Evolutionary conservation across 2,113 vertebrate genomes (phyloP).

Genomic region (Ciconia stormi): DNA sequence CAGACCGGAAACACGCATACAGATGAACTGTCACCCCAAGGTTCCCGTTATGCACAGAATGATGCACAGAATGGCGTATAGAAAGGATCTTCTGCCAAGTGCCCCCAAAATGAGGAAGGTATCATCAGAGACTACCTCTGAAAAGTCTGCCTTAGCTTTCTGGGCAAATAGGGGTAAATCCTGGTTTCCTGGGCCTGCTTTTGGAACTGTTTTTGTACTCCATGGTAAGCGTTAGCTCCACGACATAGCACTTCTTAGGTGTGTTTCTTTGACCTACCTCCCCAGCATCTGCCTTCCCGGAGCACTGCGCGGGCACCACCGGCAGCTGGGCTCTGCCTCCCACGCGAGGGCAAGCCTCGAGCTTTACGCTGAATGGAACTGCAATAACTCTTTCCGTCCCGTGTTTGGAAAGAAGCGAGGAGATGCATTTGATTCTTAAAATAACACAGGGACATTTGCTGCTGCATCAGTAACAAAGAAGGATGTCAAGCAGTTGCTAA

Average conservation of each 20-base stretch:
- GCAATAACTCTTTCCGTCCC: rapidly evolving
- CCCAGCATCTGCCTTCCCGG: background rate
- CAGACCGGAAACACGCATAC: rapidly evolving
- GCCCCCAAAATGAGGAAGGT: background rate
- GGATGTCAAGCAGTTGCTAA: background rate
- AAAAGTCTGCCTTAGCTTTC: background rate
- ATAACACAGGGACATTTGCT: background rate
- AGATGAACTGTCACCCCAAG: background rate
- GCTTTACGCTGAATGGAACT: background rate
- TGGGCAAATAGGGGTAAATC: background rate
- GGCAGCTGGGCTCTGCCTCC: background rate
- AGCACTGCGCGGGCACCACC: background rate
- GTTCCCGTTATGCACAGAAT: background rate
- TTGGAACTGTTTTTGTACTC: background rate
- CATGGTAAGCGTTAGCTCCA: rapidly evolving
- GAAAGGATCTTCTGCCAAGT: background rate
- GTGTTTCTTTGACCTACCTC: background rate
- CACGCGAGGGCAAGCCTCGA: background rate
- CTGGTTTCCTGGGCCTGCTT: background rate
- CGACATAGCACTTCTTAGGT: too few species aligned
- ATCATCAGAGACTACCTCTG: background rate
- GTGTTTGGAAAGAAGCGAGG: background rate
- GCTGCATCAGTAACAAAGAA: background rate
- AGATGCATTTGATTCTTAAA: background rate
- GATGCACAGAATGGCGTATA: background rate